These are phyloP conservation scores for Helicoverpa zea DNA, from an alignment of 1,140 invertebrate genomes.

Conservation along the genomic window DNA sequence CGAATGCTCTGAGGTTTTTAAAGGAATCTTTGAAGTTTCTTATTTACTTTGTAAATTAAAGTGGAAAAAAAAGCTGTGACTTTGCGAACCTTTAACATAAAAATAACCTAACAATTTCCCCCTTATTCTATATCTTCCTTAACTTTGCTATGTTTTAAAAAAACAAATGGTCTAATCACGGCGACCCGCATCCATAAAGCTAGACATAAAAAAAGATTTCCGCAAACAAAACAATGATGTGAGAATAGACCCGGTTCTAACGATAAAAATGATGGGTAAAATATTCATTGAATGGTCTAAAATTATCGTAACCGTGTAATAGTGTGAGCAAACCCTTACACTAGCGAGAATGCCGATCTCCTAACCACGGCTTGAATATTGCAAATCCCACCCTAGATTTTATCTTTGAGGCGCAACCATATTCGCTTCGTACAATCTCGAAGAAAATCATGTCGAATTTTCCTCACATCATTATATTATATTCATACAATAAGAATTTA, in stretches of 20 bases:
- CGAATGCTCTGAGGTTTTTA: neutral
- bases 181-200: neutral
- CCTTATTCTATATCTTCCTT: neutral
- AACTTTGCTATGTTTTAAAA: neutral
- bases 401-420: conserved; percentile 51
- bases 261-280: conserved; percentile 40
- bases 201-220: neutral
- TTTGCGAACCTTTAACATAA: neutral
- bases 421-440: conserved; percentile 50
- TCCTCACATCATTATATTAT: conserved; percentile 30
- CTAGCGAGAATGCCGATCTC: conserved; percentile 29
- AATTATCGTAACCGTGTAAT: conserved; percentile 30
- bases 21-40: neutral
- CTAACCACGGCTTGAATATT: conserved; percentile 53
- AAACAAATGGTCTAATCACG: neutral
- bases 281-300: conserved; percentile 46
- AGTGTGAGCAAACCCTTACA: conserved; percentile 33
- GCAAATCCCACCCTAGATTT: conserved; percentile 61
- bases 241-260: neutral
- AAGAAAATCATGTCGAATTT: conserved; percentile 48
- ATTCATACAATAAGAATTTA: conserved; percentile 25
- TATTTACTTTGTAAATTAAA: neutral
- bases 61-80: neutral
- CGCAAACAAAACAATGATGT: conserved; percentile 13
- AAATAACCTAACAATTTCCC: neutral